Conservation (phyloP, 2,888 invertebrate species). For the Stenchaetothrips biformis region DNA sequence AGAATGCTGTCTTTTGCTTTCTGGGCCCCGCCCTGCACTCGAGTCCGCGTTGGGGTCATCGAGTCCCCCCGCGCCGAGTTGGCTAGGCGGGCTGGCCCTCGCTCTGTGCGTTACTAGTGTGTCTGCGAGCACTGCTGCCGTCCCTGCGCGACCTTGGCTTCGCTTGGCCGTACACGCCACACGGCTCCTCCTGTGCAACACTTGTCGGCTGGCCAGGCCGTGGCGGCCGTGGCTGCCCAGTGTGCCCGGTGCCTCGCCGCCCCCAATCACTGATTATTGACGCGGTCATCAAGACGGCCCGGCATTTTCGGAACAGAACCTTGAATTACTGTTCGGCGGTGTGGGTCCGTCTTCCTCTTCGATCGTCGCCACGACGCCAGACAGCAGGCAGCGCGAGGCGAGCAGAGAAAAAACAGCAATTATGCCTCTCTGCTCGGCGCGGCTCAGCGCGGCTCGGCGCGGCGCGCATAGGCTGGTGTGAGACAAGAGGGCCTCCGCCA, state of each 20-base stretch:
- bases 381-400: not conserved
- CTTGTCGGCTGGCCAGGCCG: not conserved
- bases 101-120: too few species aligned
- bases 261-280: conserved; percentile 16
- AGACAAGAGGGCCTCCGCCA: too few species aligned
- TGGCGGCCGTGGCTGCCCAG: not conserved
- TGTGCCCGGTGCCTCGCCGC: not conserved
- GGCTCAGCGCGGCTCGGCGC: not conserved
- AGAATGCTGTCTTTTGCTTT: not conserved
- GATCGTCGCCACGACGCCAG: not conserved
- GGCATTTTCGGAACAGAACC: conserved; percentile 13
- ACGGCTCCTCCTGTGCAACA: not conserved
- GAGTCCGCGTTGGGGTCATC: too few species aligned
- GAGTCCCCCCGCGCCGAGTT: too few species aligned
- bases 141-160: not conserved
- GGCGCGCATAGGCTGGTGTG: not conserved
- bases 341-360: not conserved
- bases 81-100: too few species aligned
- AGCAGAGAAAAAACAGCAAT: conserved; percentile 20
- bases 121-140: too few species aligned
- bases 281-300: conserved; percentile 9
- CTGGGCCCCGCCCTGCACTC: not conserved
- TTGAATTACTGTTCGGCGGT: not conserved
- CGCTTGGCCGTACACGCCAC: not conserved
- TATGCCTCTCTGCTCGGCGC: not conserved